Evolutionary conservation across 2,113 vertebrate species (phyloP).

Genomic region (Grallaria varia): DNA sequence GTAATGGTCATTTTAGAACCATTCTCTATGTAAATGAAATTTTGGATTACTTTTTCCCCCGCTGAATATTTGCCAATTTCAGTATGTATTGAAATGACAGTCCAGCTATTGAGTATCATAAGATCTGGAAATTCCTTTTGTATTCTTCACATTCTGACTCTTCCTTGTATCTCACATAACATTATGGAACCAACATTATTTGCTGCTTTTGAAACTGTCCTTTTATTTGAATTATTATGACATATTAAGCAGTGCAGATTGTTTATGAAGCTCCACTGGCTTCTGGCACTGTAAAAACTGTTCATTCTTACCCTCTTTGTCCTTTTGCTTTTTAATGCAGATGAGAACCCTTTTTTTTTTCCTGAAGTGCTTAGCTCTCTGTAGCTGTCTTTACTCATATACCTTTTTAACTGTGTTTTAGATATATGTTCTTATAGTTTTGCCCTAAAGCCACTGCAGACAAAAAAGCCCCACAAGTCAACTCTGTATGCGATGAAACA

Average conservation of each 20-base stretch:
- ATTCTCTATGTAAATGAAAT: not conserved
- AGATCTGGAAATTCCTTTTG: not conserved
- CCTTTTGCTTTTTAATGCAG: not conserved
- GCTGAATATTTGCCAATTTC: not conserved
- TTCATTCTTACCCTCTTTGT: not conserved
- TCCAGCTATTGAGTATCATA: not conserved
- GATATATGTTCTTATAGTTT: not conserved
- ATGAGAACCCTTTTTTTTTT: not conserved
- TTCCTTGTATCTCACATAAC: not conserved
- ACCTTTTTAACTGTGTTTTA: not conserved
- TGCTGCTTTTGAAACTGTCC: not conserved
- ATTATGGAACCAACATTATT: not conserved
- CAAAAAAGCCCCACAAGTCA: fast-evolving
- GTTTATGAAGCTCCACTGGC: not conserved
- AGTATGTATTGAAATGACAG: not conserved
- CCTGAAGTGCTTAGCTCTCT: not conserved
- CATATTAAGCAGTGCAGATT: not conserved
- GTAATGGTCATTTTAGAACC: not conserved
- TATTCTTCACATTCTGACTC: not conserved
- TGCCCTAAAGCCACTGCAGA: not conserved
- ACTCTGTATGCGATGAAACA: not conserved
- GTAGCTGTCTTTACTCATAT: not conserved
- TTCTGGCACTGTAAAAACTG: not conserved
- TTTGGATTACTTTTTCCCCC: not conserved
- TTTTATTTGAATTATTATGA: not conserved